Percentiles rank a stretch among this genome's conserved stretches.
Conservation (phyloP, 2,113 vertebrate genomes). For the Epinephelus fuscoguttatus region DNA sequence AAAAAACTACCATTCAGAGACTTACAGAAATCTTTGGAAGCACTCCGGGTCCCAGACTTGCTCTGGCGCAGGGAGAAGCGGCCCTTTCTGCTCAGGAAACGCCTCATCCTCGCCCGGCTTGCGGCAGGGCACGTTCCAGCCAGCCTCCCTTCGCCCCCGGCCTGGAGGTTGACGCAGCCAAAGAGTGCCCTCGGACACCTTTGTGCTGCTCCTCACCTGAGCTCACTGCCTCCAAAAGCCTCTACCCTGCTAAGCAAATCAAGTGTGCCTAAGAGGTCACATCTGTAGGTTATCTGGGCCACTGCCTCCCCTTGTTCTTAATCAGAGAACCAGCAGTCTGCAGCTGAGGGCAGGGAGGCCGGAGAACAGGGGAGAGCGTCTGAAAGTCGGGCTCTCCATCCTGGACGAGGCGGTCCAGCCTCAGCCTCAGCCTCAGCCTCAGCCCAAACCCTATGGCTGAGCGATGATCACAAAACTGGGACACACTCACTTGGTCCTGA, state of each 20-base stretch:
- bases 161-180: slow-evolving; percentile 68
- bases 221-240: slow-evolving; percentile 39
- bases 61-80: slow-evolving; percentile 80
- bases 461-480: slow-evolving; percentile 82
- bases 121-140: slow-evolving; percentile 76
- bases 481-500: slow-evolving; percentile 84
- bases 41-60: slow-evolving; percentile 77
- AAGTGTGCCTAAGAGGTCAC: slow-evolving; percentile 62
- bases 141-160: slow-evolving; percentile 75
- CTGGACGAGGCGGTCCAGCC: slow-evolving; percentile 72
- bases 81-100: slow-evolving; percentile 77
- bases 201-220: slow-evolving; percentile 63
- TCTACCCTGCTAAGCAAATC: slow-evolving; percentile 29
- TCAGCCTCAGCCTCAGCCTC: slow-evolving; percentile 77
- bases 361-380: slow-evolving; percentile 51
- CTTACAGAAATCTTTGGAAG: slow-evolving; percentile 89
- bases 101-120: slow-evolving; percentile 81
- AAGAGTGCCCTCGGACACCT: slow-evolving; percentile 68
- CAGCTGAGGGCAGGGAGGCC: slow-evolving; percentile 29
- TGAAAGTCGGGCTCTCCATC: slow-evolving; percentile 71
- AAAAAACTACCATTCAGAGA: slow-evolving; percentile 35
- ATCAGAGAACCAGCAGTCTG: slow-evolving; percentile 51
- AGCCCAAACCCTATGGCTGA: slow-evolving; percentile 75
- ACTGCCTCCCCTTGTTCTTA: slow-evolving; percentile 30
- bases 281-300: slow-evolving; percentile 53